phyloP scores from a whole-genome alignment of 2,888 invertebrate species.

The Diloba caeruleocephala region DNA sequence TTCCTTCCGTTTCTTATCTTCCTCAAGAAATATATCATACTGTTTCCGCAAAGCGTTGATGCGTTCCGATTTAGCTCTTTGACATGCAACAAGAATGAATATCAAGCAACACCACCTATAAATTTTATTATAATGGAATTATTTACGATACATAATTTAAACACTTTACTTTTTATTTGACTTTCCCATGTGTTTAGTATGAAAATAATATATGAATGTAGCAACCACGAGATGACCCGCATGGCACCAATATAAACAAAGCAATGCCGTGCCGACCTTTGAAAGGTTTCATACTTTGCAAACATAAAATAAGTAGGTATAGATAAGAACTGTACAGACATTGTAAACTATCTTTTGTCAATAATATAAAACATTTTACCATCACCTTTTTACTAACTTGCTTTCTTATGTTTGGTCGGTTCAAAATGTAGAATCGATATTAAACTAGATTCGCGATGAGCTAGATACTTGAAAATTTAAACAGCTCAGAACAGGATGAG shows the following conservation, averaged over 20 bases:
- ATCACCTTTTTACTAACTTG: no score
- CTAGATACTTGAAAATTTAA: no score
- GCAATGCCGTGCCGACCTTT: conserved; percentile 80
- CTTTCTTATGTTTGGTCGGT: no score
- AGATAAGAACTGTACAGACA: conserved; percentile 62
- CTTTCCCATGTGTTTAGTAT: conserved; percentile 70
- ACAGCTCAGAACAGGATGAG: no score
- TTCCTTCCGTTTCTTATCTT: conserved; percentile 83
- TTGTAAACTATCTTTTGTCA: conserved; percentile 8
- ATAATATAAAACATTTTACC: no score
- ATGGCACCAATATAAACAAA: conserved; percentile 76
- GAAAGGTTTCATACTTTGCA: conserved; percentile 68
- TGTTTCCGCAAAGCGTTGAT: conserved; percentile 78
- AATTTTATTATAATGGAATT: neutral
- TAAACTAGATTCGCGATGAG: no score
- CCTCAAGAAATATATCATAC: conserved; percentile 82
- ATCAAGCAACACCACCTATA: neutral
- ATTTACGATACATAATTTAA: neutral
- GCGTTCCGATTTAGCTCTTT: conserved; percentile 77
- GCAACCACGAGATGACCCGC: conserved; percentile 34
- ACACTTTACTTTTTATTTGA: conserved; percentile 76
- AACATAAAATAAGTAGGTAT: conserved; percentile 55
- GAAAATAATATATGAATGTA: conserved; percentile 34
- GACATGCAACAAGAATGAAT: conserved; percentile 28
- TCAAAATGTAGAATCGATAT: no score